Evolutionary conservation across 2,797 vertebrate species (phyloP).

Genomic region (Leptatherina wallacei): DNA sequence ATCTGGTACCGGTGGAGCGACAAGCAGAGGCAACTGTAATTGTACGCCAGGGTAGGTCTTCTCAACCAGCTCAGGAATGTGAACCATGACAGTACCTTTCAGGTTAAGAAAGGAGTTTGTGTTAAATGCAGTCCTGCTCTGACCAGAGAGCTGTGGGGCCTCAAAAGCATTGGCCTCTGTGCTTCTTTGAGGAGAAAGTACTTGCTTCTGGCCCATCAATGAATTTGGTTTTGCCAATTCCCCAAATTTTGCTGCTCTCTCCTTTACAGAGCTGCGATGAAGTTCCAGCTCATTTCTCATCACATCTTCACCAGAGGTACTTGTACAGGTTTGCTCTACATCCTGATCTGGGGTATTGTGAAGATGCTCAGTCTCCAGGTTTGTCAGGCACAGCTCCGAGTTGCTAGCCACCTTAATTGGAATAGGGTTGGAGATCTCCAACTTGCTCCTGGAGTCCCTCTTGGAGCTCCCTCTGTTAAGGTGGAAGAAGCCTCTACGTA

Average conservation of each 20-base stretch:
- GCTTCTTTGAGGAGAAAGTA: conserved; percentile 87
- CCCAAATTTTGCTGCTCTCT: conserved; percentile 90
- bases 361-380: conserved; percentile 81
- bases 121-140: conserved; percentile 78
- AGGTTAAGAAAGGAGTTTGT: conserved; percentile 57
- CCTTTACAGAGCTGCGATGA: conserved; percentile 88
- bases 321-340: conserved; percentile 80
- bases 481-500: conserved; percentile 94
- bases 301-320: conserved; percentile 86
- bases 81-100: conserved; percentile 61
- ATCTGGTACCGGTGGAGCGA: conserved; percentile 82
- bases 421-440: conserved; percentile 97
- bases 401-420: conserved; percentile 94
- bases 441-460: conserved; percentile 86
- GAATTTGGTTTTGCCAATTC: conserved; percentile 88
- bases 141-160: conserved; percentile 80
- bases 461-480: conserved; percentile 90
- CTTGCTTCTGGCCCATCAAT: conserved; percentile 82
- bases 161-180: conserved; percentile 84
- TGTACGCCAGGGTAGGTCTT: conserved; percentile 87
- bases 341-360: conserved; percentile 82
- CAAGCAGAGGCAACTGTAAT: conserved; percentile 85
- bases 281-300: conserved; percentile 71
- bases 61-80: conserved; percentile 86
- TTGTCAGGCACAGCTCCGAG: conserved; percentile 88